phyloP scores from a whole-genome alignment of 1,140 invertebrate genomes.

The Oryzaephilus surinamensis region DNA sequence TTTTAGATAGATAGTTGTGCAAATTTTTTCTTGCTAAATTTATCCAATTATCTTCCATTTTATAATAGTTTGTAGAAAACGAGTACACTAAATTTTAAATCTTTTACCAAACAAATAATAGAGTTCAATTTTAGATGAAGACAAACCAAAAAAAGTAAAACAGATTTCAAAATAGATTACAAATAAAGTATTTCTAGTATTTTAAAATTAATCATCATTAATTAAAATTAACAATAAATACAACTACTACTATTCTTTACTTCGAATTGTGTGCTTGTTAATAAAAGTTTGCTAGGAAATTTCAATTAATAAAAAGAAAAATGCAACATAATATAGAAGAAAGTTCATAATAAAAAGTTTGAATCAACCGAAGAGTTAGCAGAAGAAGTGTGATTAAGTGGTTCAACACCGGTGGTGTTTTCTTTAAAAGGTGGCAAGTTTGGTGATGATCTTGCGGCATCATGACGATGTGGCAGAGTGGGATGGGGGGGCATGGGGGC shows the following conservation, averaged over 20 bases:
- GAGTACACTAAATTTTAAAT: no score
- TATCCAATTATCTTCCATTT: constrained; percentile 21
- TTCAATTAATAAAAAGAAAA: no score
- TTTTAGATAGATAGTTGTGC: constrained; percentile 13
- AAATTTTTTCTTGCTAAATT: constrained; percentile 14
- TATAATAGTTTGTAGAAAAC: constrained; percentile 15
- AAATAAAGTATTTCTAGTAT: neutral
- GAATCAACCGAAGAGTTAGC: no score
- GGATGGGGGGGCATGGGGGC: constrained; percentile 59
- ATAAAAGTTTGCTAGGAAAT: no score
- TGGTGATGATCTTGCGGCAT: constrained; percentile 32
- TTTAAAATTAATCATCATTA: neutral
- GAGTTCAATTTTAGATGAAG: constrained; percentile 9
- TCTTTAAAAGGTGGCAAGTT: constrained; percentile 6
- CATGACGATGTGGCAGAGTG: constrained; percentile 66
- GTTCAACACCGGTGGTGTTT: constrained; percentile 3
- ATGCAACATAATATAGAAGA: no score
- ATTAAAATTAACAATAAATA: no score
- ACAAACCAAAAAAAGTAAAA: no score
- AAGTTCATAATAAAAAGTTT: no score
- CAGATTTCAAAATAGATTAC: no score
- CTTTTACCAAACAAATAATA: no score
- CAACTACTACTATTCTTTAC: no score
- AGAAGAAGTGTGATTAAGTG: constrained; percentile 6
- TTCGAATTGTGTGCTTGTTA: no score